These are phyloP conservation scores for Callyntrura guangdongensis DNA, from an alignment of 2,888 invertebrate genomes.

Conservation along the genomic window DNA sequence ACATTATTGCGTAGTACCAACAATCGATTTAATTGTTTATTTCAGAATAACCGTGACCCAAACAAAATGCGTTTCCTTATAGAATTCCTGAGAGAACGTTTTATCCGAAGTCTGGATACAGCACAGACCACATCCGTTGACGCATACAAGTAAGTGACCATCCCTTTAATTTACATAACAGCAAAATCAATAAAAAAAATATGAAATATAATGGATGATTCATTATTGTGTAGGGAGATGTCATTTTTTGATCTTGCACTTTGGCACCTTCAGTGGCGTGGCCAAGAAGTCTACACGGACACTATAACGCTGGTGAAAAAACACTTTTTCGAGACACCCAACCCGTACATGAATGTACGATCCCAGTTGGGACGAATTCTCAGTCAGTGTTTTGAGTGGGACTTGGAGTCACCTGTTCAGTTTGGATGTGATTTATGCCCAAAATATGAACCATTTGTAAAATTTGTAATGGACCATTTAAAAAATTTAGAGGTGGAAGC, in stretches of 20 bases:
- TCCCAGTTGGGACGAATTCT: slow-evolving; percentile 85
- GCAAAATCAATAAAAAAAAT: neutral
- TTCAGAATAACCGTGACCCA: slow-evolving; percentile 83
- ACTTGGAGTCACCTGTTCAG: slow-evolving; percentile 78
- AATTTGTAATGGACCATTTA: slow-evolving; percentile 75
- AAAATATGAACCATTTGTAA: slow-evolving; percentile 79
- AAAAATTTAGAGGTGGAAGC: slow-evolving; percentile 82
- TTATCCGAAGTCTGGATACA: slow-evolving; percentile 83
- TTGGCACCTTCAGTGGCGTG: slow-evolving; percentile 83
- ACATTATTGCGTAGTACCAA: too few relatives aligned
- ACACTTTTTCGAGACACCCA: slow-evolving; percentile 84
- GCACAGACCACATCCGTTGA: slow-evolving; percentile 84
- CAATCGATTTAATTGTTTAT: neutral
- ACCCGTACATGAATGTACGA: slow-evolving; percentile 84
- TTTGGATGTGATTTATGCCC: slow-evolving; percentile 79
- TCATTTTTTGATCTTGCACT: slow-evolving; percentile 83
- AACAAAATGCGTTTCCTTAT: slow-evolving; percentile 84
- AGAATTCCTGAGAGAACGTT: slow-evolving; percentile 82
- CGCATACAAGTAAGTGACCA: slow-evolving; percentile 82
- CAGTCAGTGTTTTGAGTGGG: slow-evolving; percentile 86
- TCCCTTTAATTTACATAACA: neutral
- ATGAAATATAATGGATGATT: neutral
- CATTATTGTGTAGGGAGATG: slow-evolving; percentile 80
- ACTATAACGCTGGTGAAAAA: slow-evolving; percentile 81
- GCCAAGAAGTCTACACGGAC: slow-evolving; percentile 82